A percentile compares a stretch with the other conserved stretches of the same genome.
phyloP scores from a whole-genome alignment of 2,888 invertebrate species.

The Thereva unica region DNA sequence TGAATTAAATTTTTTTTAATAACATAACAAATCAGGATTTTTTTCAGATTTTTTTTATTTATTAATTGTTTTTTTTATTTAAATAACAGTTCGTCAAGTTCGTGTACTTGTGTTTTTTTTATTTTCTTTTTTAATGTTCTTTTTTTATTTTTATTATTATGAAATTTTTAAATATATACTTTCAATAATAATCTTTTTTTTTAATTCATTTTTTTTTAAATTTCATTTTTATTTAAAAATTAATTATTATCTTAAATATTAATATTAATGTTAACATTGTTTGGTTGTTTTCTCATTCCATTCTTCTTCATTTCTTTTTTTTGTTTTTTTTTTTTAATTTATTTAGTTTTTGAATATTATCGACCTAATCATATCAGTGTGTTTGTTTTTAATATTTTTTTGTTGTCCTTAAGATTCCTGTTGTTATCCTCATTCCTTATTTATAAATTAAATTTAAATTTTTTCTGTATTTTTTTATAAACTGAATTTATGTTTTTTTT shows the following conservation, averaged over 20 bases:
- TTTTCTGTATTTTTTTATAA: slow-evolving; percentile 22
- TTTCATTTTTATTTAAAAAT: slow-evolving; percentile 45
- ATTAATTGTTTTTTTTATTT: slow-evolving; percentile 22
- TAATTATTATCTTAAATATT: slow-evolving; percentile 42
- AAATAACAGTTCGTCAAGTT: slow-evolving; percentile 38
- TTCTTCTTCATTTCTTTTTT: neutral
- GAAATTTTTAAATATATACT: slow-evolving; percentile 39
- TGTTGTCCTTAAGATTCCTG: slow-evolving; percentile 30
- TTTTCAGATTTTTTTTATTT: slow-evolving; percentile 36
- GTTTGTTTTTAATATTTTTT: slow-evolving; percentile 33
- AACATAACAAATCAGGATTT: slow-evolving; percentile 8
- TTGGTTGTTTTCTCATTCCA: slow-evolving; percentile 22
- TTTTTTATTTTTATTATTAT: slow-evolving; percentile 40
- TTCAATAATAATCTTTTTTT: slow-evolving; percentile 40
- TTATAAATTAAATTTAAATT: slow-evolving; percentile 8
- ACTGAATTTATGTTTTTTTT: slow-evolving; percentile 19
- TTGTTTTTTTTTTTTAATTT: neutral
- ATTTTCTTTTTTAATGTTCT: slow-evolving; percentile 34
- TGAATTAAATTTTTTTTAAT: neutral
- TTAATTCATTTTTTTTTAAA: slow-evolving; percentile 38
- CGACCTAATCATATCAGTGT: slow-evolving; percentile 39
- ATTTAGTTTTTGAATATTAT: slow-evolving; percentile 41
- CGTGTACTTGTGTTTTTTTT: slow-evolving; percentile 38
- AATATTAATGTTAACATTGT: slow-evolving; percentile 44
- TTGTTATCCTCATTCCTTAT: neutral